phyloP scores from a whole-genome alignment of 2,888 invertebrate species.

The Hirtodrosophila trivittata region DNA sequence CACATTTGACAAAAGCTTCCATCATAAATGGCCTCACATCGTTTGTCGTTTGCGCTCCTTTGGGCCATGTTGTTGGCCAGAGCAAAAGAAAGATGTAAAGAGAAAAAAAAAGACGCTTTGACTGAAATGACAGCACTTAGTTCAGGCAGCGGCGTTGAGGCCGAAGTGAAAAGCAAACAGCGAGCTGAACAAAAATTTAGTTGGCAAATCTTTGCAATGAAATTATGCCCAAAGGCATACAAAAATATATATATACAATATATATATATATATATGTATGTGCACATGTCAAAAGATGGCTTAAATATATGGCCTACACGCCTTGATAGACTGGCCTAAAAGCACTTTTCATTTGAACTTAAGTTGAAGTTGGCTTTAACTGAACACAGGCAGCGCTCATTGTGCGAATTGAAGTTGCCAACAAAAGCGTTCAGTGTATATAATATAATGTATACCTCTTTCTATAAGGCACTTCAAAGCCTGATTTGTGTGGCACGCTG shows the following conservation, averaged over 20 bases:
- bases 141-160: constrained; percentile 16
- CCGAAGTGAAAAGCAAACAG: constrained; percentile 56
- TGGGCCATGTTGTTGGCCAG: background rate
- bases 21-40: background rate
- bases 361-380: constrained; percentile 3
- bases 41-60: too few relatives aligned
- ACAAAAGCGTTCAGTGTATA: constrained; percentile 45
- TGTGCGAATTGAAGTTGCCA: constrained; percentile 42
- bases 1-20: constrained; percentile 1
- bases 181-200: constrained; percentile 30
- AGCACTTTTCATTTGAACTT: constrained; percentile 38
- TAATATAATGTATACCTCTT: constrained; percentile 2
- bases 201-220: constrained; percentile 40
- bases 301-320: constrained; percentile 31
- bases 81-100: background rate
- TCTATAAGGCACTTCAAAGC: constrained; percentile 33
- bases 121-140: constrained; percentile 56
- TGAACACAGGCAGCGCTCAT: constrained; percentile 40
- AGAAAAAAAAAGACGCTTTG: constrained; percentile 14
- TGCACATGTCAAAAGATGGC: background rate
- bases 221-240: background rate
- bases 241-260: too few relatives aligned
- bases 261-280: too few relatives aligned
- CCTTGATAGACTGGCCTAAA: constrained; percentile 15
- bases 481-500: constrained; percentile 53